A percentile compares a stretch with the other conserved stretches of the same genome.
phyloP scores from a whole-genome alignment of 2,113 vertebrate genomes.

The Nibea albiflora region DNA sequence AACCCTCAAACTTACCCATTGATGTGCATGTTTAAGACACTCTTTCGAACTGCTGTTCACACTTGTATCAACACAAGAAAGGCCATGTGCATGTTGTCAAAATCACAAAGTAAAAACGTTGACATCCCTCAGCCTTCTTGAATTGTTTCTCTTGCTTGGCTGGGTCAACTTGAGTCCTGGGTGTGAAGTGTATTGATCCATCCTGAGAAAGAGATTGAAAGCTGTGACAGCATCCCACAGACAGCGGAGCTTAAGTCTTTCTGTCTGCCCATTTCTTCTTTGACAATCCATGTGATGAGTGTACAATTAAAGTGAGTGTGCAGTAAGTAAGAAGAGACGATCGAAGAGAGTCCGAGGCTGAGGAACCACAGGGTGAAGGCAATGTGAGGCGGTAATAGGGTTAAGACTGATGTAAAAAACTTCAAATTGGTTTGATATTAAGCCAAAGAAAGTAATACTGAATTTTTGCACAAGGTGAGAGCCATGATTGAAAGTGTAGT shows the following conservation, averaged over 20 bases:
- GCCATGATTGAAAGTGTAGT: too few relatives aligned
- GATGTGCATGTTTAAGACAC: constrained; percentile 11
- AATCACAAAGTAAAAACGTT: constrained; percentile 18
- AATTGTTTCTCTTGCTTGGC: constrained; percentile 38
- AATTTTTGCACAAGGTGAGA: too few relatives aligned
- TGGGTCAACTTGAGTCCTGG: constrained; percentile 32
- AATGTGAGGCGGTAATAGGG: not conserved
- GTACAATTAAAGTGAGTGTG: constrained; percentile 43
- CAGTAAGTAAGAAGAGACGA: not conserved
- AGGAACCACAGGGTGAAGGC: not conserved
- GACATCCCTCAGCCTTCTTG: constrained; percentile 17
- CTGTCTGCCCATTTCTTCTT: constrained; percentile 13
- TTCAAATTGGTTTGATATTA: too few relatives aligned
- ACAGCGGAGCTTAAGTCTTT: constrained; percentile 34
- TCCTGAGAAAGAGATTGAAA: constrained; percentile 49
- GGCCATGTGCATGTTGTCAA: not conserved
- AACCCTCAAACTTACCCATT: constrained; percentile 12
- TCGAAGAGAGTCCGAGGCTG: not conserved
- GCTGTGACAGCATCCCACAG: constrained; percentile 46
- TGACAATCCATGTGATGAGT: constrained; percentile 43
- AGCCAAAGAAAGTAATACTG: too few relatives aligned
- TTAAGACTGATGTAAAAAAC: too few relatives aligned
- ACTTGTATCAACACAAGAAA: constrained; percentile 4
- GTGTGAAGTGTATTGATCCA: constrained; percentile 62
- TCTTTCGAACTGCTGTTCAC: not conserved